phyloP scores from a whole-genome alignment of 2,797 vertebrate species.

The Euthynnus affinis region DNA sequence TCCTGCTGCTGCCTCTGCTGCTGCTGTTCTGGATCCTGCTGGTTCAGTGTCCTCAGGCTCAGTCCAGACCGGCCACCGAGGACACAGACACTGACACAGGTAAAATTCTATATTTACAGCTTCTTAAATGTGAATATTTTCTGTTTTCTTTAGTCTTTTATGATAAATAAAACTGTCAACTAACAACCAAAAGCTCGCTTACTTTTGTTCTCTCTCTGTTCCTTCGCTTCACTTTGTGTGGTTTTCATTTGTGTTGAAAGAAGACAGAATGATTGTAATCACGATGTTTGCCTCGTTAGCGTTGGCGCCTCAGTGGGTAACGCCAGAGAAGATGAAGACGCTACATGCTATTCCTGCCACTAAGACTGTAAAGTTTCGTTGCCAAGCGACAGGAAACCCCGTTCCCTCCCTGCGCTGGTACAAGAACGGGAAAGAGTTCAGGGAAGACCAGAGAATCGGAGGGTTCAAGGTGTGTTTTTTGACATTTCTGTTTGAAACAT shows the following conservation, averaged over 20 bases:
- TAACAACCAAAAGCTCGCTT: conserved; percentile 73
- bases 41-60: conserved; percentile 35
- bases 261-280: conserved; percentile 1
- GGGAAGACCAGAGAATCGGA: conserved; percentile 92
- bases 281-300: conserved; percentile 69
- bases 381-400: conserved; percentile 90
- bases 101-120: conserved; percentile 3
- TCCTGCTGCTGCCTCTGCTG: conserved; percentile 68
- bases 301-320: conserved; percentile 90
- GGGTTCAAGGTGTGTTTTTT: conserved; percentile 89
- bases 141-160: too few relatives aligned
- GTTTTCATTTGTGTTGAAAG: neutral
- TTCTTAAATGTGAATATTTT: too few relatives aligned
- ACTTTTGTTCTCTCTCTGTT: neutral
- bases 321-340: conserved; percentile 93
- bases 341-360: conserved; percentile 90
- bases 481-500: too few relatives aligned
- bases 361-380: conserved; percentile 91
- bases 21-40: conserved; percentile 52
- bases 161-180: conserved; percentile 85
- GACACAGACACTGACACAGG: conserved; percentile 63
- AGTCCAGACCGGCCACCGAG: conserved; percentile 68
- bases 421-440: conserved; percentile 93
- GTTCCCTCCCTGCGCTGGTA: conserved; percentile 90
- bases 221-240: neutral